Percentiles rank a stretch among this genome's conserved stretches.
Conservation (phyloP, 2,888 invertebrate species). For the Panopea generosa region DNA sequence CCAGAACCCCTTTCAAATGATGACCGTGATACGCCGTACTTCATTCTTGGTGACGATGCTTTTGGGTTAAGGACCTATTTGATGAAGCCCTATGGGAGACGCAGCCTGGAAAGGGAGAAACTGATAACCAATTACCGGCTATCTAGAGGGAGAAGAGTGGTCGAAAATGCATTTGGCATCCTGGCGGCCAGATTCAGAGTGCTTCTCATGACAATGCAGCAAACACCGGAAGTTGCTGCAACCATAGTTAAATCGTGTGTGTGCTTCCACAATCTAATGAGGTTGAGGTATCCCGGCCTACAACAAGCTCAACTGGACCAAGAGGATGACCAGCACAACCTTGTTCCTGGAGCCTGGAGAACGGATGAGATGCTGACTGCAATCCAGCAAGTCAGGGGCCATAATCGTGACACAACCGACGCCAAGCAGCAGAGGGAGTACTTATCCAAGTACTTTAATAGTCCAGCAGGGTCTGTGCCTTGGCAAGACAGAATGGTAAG, state of each 20-base stretch:
- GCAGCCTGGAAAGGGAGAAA: conserved; percentile 50
- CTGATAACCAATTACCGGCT: conserved; percentile 64
- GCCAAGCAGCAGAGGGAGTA: conserved; percentile 59
- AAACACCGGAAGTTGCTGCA: conserved; percentile 32
- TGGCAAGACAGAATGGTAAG: conserved; percentile 60
- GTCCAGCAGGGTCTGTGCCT: conserved; percentile 57
- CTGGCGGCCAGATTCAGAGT: conserved; percentile 19
- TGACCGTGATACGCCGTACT: conserved; percentile 59
- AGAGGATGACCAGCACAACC: conserved; percentile 59
- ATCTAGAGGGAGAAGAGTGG: conserved; percentile 31
- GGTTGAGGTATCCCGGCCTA: conserved; percentile 47
- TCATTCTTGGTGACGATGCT: conserved; percentile 63
- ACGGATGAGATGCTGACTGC: conserved; percentile 44
- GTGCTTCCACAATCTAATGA: conserved; percentile 60
- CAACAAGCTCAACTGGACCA: conserved; percentile 48
- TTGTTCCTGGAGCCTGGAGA: conserved; percentile 61
- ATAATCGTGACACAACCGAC: conserved; percentile 38
- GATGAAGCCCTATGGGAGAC: conserved; percentile 64
- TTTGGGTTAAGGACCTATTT: conserved; percentile 60
- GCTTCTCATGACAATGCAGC: conserved; percentile 33
- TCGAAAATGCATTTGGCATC: conserved; percentile 39
- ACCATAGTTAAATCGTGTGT: conserved; percentile 44
- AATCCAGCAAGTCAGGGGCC: conserved; percentile 32
- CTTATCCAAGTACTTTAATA: conserved; percentile 50
- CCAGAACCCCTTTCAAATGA: conserved; percentile 53